Percentiles rank a stretch among this genome's conserved stretches.
These are phyloP conservation scores for Pantala flavescens DNA, from an alignment of 1,140 invertebrate species.

Conservation along the genomic window DNA sequence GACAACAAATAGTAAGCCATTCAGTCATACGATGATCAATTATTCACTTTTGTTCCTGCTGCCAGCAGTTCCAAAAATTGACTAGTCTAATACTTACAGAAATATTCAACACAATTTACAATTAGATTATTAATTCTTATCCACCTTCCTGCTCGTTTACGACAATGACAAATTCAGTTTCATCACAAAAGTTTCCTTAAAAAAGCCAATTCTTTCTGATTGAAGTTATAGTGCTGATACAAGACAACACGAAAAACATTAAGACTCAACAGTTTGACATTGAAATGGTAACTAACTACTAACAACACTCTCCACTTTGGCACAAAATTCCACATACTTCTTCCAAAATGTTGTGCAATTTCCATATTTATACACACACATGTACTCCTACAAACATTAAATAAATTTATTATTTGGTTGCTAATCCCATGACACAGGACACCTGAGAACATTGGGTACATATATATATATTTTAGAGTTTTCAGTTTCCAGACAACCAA, in stretches of 20 bases:
- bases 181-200: not conserved
- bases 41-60: not conserved
- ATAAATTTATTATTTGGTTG: conserved; percentile 1
- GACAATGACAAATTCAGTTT: not conserved
- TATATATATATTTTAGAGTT: not conserved
- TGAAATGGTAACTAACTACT: conserved; percentile 8
- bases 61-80: not conserved
- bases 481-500: too few species aligned
- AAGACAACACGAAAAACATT: conserved; percentile 7
- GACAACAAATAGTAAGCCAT: not conserved
- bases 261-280: conserved; percentile 6
- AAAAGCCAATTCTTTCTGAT: not conserved
- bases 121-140: not conserved
- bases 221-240: not conserved
- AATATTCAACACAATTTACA: conserved; percentile 11
- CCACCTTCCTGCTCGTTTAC: not conserved
- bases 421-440: conserved; percentile 4
- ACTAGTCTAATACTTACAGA: conserved; percentile 10
- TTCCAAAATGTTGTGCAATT: not conserved
- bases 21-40: not conserved
- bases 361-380: not conserved
- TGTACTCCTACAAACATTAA: not conserved
- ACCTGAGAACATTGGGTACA: conserved; percentile 8
- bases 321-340: not conserved
- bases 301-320: conserved; percentile 4